Evolutionary conservation across 2,888 invertebrate genomes (phyloP), one percentile per base, ranked within the genome.

Genomic region (Fragum fragum): DNA sequence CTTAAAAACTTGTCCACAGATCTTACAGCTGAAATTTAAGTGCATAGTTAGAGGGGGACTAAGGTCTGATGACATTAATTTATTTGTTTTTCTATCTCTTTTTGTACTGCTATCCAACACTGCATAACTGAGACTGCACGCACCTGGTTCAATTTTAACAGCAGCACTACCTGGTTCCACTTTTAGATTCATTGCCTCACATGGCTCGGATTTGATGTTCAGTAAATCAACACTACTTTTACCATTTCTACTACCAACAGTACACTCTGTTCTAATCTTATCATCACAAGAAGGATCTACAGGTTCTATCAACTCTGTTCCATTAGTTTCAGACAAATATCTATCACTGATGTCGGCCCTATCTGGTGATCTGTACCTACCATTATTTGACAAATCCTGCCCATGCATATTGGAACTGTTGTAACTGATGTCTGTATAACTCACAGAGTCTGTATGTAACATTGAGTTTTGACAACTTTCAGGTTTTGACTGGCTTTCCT

Each of bases 1-100:
- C n/a, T 74, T 77, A 32, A 81, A 81, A 16, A 28, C 71, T 52
- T 81, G 70, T 14, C 78, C 78, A 72, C 81, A 81, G 23, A 73
- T 53, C 14, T 63, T 73, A 32, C 81, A 81, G 7, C 36, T 57
- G 36, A 78, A 81, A n/a, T 78, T 78, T 9, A 73, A 32, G 21
- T 78, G 73, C 23, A 78, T 66, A 28, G 73, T 73, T 7, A 23
- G 39, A 21, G 66, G 1, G 2, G 66, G n/a, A 18, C 21, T 11
- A 16, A 21, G 66, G 2, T n/a, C 47, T 9, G 47, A 18, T 47
- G 47, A 47, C n/a, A 47, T 9, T 36, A 9, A 3, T 9, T 36
- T 36, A 6, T 36, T 36, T 6, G 32, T 6, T 47, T 47, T 47
- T 18, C 47, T n/a, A 47, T 47, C 47, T 47, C n/a, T 47, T 3